A percentile compares a stretch with the other conserved stretches of the same genome.
These are phyloP conservation scores for Lycocerus yunnanus DNA, from an alignment of 2,888 invertebrate genomes.

Conservation along the genomic window DNA sequence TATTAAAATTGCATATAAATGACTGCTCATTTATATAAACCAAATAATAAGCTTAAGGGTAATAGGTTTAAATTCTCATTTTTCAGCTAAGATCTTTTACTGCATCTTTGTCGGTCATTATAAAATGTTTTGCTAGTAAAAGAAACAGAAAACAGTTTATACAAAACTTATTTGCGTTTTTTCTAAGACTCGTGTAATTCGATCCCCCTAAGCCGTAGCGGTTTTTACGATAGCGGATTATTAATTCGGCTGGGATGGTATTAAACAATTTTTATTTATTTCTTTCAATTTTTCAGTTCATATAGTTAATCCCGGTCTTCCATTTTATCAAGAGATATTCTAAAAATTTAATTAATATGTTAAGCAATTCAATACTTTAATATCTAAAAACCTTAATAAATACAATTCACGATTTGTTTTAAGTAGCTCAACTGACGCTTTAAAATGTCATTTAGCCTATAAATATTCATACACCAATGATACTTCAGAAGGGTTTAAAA, in stretches of 20 bases:
- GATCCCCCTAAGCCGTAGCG: constrained; percentile 21
- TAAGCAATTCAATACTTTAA: neutral
- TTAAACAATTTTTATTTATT: constrained; percentile 28
- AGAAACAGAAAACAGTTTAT: constrained; percentile 12
- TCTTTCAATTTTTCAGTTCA: constrained; percentile 18
- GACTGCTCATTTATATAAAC: constrained; percentile 32
- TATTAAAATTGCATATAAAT: constrained; percentile 33
- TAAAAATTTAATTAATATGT: neutral
- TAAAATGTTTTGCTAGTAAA: neutral
- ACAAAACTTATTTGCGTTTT: constrained; percentile 19
- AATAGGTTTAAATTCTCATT: constrained; percentile 29
- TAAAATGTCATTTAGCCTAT: constrained; percentile 33
- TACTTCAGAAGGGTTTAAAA: constrained; percentile 33
- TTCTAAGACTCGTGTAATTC: constrained; percentile 24
- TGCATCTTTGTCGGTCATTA: constrained; percentile 10
- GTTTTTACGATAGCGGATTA: constrained; percentile 25
- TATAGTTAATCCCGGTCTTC: constrained; percentile 1
- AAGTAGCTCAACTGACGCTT: constrained; percentile 33
- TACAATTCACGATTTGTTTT: constrained; percentile 34
- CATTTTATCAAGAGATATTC: neutral
- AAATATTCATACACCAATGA: constrained; percentile 35
- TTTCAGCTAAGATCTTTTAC: constrained; percentile 17
- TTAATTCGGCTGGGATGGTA: constrained; percentile 18
- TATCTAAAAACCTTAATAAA: constrained; percentile 32
- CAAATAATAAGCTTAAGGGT: constrained; percentile 30